Evolutionary conservation across 1,140 invertebrate genomes (phyloP).

Genomic region (Littorina saxatilis): DNA sequence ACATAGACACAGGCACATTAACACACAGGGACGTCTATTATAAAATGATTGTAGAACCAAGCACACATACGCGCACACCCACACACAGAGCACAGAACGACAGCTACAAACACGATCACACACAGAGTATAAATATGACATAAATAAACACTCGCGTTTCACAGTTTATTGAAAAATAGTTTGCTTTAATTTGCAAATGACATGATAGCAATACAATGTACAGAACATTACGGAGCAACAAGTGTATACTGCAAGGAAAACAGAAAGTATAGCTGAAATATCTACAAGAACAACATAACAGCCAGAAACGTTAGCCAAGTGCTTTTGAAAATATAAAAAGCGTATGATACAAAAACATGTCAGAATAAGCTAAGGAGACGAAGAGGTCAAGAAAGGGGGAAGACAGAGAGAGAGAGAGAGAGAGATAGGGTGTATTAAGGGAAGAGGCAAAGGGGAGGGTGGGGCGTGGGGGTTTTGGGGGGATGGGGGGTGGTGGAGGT

Average conservation of each 20-base stretch:
- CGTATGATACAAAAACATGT: not conserved
- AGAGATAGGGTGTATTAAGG: not conserved
- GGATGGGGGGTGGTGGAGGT: too few species aligned
- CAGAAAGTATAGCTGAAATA: not conserved
- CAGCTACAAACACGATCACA: too few species aligned
- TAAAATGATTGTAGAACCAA: not conserved
- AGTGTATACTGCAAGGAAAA: not conserved
- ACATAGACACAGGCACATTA: not conserved
- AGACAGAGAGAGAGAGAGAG: too few species aligned
- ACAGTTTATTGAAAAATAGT: conserved; percentile 23
- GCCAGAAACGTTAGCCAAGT: not conserved
- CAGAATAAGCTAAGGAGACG: not conserved
- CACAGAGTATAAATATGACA: not conserved
- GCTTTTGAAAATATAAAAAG: not conserved
- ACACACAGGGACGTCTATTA: not conserved
- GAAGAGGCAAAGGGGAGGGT: not conserved
- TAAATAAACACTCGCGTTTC: not conserved
- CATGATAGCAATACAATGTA: not conserved
- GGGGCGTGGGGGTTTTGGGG: too few species aligned
- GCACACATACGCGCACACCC: not conserved
- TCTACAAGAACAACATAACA: not conserved
- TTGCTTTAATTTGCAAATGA: conserved; percentile 15
- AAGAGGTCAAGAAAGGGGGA: not conserved
- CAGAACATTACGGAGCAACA: conserved; percentile 29
- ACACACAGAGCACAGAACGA: not conserved